Evolutionary conservation across 2,888 invertebrate species (phyloP), one percentile per base, ranked within the genome.

Genomic region (Hylaea fasciaria): DNA sequence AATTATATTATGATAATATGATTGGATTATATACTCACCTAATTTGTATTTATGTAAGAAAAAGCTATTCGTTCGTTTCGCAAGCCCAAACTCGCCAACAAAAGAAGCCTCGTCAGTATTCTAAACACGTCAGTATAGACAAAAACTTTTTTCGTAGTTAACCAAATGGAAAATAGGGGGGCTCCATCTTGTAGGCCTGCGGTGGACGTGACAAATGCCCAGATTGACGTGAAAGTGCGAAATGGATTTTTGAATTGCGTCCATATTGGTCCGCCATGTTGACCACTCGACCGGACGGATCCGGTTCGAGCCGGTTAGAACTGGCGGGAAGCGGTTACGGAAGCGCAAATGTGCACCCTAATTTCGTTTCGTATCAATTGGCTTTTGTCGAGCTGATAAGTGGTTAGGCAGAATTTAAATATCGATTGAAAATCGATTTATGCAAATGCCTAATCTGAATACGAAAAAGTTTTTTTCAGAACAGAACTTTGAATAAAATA

Each of bases 201-300:
- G 71, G 62, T 62, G 60, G 76, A 79, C 80, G 79, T 77, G 82
- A 78, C 80, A 78, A 86, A 85, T 86, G 88, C 79, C 80, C 83
- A 87, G 85, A 90, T 88, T 88, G 88, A 90, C 89, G 89, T 86
- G 86, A 87, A 60, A 50, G 49, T 49, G 53, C 32, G 47, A 49
- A 90, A 90, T 90, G 77, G 87, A 82, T 86, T 87, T 86, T 86
- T 84, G 84, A 87, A 85, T 77, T 70, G 64, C 71, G 58, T 80
- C 81, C 82, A 80, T 82, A 75, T 85, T 83, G 82, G 79, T 71
- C 65, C 72, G 59, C 80, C 78, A 76, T 80, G 79, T 72, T 66
- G 76, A 55, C 80, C 78, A 76, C 80, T 82, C 81, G 79, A 72
- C 76, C 76, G 77, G 70, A 64, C 66, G 64, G 64, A 72, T 66